These are phyloP conservation scores for Eledone cirrhosa DNA, from an alignment of 2,888 invertebrate genomes.

Conservation along the genomic window DNA sequence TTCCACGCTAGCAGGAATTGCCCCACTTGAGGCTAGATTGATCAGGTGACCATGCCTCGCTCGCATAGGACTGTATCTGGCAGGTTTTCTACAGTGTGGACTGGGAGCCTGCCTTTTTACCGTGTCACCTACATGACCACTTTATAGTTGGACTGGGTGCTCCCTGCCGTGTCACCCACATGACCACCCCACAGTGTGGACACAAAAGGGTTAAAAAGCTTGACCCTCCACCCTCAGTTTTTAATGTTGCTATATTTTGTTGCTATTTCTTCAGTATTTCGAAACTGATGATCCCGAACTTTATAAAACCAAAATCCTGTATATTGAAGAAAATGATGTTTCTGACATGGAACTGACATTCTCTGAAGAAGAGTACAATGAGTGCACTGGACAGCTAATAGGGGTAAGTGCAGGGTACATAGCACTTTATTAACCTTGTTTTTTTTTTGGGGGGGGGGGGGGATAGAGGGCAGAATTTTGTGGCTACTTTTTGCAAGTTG, in stretches of 20 bases:
- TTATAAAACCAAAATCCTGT: conserved; percentile 91
- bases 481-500: not conserved
- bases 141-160: too few species aligned
- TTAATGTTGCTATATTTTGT: not conserved
- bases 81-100: too few species aligned
- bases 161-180: too few species aligned
- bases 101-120: too few species aligned
- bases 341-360: conserved; percentile 88
- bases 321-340: conserved; percentile 89
- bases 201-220: too few species aligned
- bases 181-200: too few species aligned
- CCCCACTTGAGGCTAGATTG: too few species aligned
- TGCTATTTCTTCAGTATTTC: conserved; percentile 77
- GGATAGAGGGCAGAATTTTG: not conserved
- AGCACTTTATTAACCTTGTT: not conserved
- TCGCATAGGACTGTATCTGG: too few species aligned
- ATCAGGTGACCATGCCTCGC: too few species aligned
- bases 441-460: not conserved
- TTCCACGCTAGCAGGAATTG: too few species aligned
- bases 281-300: conserved; percentile 95
- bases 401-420: conserved; percentile 35
- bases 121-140: too few species aligned
- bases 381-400: conserved; percentile 75
- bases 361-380: conserved; percentile 87
- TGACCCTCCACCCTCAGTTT: not conserved